Percentiles rank a stretch among this genome's conserved stretches.
These are phyloP conservation scores for Aspidapion aeneum DNA, from an alignment of 2,888 invertebrate genomes.

Conservation along the genomic window DNA sequence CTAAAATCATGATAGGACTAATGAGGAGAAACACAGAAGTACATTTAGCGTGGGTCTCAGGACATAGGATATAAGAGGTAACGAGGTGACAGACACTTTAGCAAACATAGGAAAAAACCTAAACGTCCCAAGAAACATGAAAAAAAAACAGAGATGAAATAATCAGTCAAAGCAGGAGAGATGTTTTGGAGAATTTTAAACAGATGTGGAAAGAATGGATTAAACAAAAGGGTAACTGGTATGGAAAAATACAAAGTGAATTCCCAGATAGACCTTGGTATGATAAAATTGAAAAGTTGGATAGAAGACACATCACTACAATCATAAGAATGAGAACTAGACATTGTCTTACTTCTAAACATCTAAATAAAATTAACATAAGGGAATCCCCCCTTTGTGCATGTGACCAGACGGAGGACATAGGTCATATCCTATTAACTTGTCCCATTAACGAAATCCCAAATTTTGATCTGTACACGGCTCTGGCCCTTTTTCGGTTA, in stretches of 20 bases:
- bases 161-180: not conserved
- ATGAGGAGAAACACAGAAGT: not conserved
- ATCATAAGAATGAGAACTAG: not conserved
- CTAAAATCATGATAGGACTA: not conserved
- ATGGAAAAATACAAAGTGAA: not conserved
- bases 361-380: not conserved
- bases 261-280: not conserved
- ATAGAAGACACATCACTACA: not conserved
- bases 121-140: not conserved
- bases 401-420: not conserved
- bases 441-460: not conserved
- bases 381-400: not conserved
- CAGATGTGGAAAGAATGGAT: not conserved
- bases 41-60: not conserved
- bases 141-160: not conserved
- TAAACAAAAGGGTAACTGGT: not conserved
- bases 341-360: not conserved
- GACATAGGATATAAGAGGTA: constrained; percentile 2
- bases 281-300: not conserved
- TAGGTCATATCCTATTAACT: not conserved
- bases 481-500: not conserved
- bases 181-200: not conserved
- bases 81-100: constrained; percentile 6
- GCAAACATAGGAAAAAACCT: constrained; percentile 7
- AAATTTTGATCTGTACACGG: not conserved